phyloP scores from a whole-genome alignment of 2,888 invertebrate species.

The Apamea crenata region DNA sequence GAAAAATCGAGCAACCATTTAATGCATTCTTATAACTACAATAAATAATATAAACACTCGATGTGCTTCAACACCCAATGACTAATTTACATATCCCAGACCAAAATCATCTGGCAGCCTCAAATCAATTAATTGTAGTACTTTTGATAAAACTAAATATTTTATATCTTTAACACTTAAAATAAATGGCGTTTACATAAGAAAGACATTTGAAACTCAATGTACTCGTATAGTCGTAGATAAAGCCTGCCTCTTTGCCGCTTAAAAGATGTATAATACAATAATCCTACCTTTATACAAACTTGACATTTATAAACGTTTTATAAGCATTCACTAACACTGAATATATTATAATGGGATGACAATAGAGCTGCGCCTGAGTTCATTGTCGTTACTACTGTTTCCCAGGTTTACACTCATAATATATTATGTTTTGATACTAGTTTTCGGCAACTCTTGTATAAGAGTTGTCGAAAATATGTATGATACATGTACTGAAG shows the following conservation, averaged over 20 bases:
- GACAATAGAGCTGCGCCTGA: background rate
- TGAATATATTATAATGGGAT: slow-evolving; percentile 4
- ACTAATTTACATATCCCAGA: slow-evolving; percentile 62
- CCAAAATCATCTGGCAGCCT: slow-evolving; percentile 60
- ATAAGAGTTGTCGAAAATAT: background rate
- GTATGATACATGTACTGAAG: background rate
- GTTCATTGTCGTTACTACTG: background rate
- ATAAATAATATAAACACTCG: slow-evolving; percentile 82
- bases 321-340: slow-evolving; percentile 3
- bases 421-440: background rate
- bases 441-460: background rate
- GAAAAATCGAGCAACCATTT: slow-evolving; percentile 64
- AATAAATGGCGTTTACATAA: slow-evolving; percentile 65
- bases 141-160: slow-evolving; percentile 50
- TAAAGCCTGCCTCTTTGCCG: slow-evolving; percentile 46
- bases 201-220: slow-evolving; percentile 39
- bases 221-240: slow-evolving; percentile 26
- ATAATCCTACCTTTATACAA: slow-evolving; percentile 27
- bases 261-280: slow-evolving; percentile 37
- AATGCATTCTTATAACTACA: slow-evolving; percentile 74
- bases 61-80: slow-evolving; percentile 71
- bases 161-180: slow-evolving; percentile 61
- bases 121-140: slow-evolving; percentile 53
- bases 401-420: background rate
- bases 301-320: slow-evolving; percentile 34